These are phyloP conservation scores for Acrossocheilus fasciatus DNA, from an alignment of 2,797 vertebrate genomes.

Conservation along the genomic window DNA sequence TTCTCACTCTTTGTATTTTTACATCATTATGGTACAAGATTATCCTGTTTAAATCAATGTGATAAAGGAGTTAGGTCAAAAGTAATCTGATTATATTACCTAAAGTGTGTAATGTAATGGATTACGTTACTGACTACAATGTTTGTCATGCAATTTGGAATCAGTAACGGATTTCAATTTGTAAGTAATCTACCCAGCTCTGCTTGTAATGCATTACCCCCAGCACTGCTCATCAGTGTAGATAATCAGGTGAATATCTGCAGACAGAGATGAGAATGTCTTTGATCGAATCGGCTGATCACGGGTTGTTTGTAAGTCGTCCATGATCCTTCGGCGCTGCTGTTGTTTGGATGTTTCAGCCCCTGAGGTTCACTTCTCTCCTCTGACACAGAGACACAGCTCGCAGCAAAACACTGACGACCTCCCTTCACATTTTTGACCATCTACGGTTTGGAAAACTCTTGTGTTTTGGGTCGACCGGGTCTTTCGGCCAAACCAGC, in stretches of 20 bases:
- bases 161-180: too few species aligned
- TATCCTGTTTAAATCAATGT: too few species aligned
- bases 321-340: neutral
- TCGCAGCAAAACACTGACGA: slow-evolving; percentile 20
- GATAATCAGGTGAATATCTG: neutral
- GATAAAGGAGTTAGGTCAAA: too few species aligned
- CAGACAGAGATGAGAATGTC: neutral
- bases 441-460: slow-evolving; percentile 77
- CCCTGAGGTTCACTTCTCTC: neutral
- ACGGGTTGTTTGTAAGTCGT: neutral
- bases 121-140: too few species aligned
- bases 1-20: too few species aligned
- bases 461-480: slow-evolving; percentile 69
- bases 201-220: neutral
- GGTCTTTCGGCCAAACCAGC: slow-evolving; percentile 59
- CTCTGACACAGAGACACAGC: neutral
- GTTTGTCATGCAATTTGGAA: too few species aligned
- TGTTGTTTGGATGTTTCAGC: neutral
- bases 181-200: too few species aligned
- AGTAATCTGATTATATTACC: too few species aligned
- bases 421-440: slow-evolving; percentile 76
- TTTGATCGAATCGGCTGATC: neutral
- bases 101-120: too few species aligned
- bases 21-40: too few species aligned
- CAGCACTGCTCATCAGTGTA: neutral